phyloP scores from a whole-genome alignment of 2,888 invertebrate genomes.

The Agonopterix arenella region DNA sequence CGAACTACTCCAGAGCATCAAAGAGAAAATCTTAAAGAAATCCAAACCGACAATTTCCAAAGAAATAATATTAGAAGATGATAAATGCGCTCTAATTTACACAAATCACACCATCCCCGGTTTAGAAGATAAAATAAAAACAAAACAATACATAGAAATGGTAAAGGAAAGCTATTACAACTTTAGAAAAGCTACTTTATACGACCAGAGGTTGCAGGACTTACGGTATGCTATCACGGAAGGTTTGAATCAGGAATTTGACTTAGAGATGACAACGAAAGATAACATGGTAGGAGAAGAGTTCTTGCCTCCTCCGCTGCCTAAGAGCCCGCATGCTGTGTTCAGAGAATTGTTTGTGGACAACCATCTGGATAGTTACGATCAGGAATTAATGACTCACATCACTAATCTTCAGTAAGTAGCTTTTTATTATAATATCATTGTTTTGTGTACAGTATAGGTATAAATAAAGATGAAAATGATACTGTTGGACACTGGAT shows the following conservation, averaged over 20 bases:
- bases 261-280: conserved; percentile 23
- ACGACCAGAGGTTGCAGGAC: conserved; percentile 64
- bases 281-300: conserved; percentile 17
- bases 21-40: conserved; percentile 58
- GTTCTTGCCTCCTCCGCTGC: conserved; percentile 17
- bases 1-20: conserved; percentile 57
- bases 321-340: conserved; percentile 63
- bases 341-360: conserved; percentile 62
- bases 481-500: too few relatives aligned
- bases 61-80: conserved; percentile 49
- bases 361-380: conserved; percentile 58
- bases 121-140: conserved; percentile 48
- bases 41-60: conserved; percentile 17
- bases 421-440: background rate
- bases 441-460: background rate
- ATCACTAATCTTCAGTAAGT: conserved; percentile 64
- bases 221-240: conserved; percentile 67
- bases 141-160: conserved; percentile 50
- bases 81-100: conserved; percentile 62
- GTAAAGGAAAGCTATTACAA: conserved; percentile 70
- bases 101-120: conserved; percentile 48
- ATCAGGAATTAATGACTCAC: conserved; percentile 59
- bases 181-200: conserved; percentile 63
- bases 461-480: too few relatives aligned
- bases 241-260: conserved; percentile 61